Evolutionary conservation across 37 sponge, comb jelly and placozoan species (phyloP).

Genomic region (Mnemiopsis leidyi): DNA sequence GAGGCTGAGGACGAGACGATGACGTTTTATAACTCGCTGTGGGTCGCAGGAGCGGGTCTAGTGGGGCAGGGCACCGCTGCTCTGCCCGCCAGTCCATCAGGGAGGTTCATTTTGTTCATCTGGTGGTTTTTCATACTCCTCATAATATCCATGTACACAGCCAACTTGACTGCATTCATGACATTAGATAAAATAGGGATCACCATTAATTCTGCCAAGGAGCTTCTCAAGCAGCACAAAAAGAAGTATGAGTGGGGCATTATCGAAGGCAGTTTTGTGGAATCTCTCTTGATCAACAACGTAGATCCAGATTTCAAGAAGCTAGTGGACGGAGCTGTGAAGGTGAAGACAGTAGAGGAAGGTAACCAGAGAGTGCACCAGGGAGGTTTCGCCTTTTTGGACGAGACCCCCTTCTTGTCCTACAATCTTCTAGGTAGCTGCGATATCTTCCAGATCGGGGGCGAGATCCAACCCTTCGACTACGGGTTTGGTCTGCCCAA

Average conservation of each 20-base stretch:
- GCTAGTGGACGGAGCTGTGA: conserved; percentile 31
- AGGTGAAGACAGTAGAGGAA: conserved; percentile 2
- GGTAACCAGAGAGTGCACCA: background rate
- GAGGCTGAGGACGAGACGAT: background rate
- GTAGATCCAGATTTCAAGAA: conserved; percentile 58
- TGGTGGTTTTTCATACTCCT: conserved; percentile 64
- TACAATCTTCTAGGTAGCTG: conserved; percentile 19
- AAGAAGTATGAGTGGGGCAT: conserved; percentile 61
- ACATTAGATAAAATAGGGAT: conserved; percentile 58
- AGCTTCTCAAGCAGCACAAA: background rate
- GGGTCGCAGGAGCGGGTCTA: conserved; percentile 41
- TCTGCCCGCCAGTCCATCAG: background rate
- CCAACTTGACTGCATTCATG: conserved; percentile 62
- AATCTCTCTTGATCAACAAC: conserved; percentile 54
- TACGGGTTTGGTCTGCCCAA: conserved; percentile 46
- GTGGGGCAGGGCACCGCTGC: background rate
- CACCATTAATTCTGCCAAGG: background rate
- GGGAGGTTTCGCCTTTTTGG: conserved; percentile 11
- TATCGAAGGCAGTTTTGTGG: conserved; percentile 45
- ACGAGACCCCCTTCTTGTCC: conserved; percentile 32
- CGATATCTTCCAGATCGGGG: conserved; percentile 31
- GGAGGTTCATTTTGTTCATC: conserved; percentile 28
- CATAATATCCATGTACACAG: conserved; percentile 63
- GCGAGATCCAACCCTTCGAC: conserved; percentile 52
- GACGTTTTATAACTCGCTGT: conserved; percentile 57